Evolutionary conservation across 2,113 vertebrate species (phyloP).

Genomic region (Rhynchopsitta pachyrhyncha): DNA sequence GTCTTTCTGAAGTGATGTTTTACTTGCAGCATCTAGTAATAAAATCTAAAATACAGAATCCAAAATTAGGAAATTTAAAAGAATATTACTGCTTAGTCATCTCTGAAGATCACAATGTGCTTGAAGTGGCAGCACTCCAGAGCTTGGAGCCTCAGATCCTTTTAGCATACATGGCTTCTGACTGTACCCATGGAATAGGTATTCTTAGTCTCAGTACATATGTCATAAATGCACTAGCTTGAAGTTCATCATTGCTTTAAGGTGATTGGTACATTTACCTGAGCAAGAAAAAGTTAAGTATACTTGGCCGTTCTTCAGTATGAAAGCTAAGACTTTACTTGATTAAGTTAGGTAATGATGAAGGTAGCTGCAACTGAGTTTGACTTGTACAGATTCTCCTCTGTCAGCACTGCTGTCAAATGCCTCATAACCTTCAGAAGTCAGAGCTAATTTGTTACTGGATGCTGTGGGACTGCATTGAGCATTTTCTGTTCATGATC

Average conservation of each 20-base stretch:
- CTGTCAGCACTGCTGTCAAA: accelerated
- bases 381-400: neutral
- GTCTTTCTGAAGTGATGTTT: neutral
- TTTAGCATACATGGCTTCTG: neutral
- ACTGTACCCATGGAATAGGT: accelerated
- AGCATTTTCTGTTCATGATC: accelerated
- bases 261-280: neutral
- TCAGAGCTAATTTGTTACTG: neutral
- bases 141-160: neutral
- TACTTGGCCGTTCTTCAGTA: neutral
- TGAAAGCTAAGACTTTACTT: neutral
- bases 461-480: neutral
- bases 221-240: neutral
- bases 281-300: neutral
- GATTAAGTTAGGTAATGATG: neutral
- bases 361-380: neutral
- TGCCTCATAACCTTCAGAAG: neutral
- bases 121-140: neutral
- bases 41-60: neutral
- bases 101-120: neutral
- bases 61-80: neutral
- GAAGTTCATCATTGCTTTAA: neutral
- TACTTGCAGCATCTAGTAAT: neutral
- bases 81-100: neutral
- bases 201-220: neutral